Conservation (phyloP, 2,797 vertebrate genomes). For the Lacerta agilis region DNA sequence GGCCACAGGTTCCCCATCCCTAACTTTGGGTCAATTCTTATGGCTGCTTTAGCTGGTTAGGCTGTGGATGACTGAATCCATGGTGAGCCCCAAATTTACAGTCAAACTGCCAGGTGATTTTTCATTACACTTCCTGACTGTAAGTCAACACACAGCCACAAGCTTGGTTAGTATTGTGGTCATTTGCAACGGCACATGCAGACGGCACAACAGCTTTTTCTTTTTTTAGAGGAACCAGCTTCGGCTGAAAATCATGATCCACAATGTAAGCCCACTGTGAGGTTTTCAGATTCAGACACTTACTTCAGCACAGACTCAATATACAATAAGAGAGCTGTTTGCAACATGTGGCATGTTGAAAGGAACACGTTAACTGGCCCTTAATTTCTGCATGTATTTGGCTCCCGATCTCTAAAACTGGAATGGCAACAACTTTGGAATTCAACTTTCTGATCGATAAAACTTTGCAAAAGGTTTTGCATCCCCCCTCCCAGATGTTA, state of each 20-base stretch:
- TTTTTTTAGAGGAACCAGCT: neutral
- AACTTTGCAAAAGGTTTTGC: constrained; percentile 30
- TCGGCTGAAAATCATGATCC: neutral
- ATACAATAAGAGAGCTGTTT: neutral
- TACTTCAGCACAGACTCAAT: neutral
- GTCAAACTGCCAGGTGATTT: neutral
- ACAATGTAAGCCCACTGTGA: neutral
- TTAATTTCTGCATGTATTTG: constrained; percentile 41
- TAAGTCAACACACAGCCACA: neutral
- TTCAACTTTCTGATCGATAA: neutral
- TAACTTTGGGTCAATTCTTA: neutral
- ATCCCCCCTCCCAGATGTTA: neutral
- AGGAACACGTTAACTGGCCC: constrained; percentile 12
- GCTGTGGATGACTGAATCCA: neutral
- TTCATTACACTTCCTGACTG: neutral
- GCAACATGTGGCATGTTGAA: constrained; percentile 8
- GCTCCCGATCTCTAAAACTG: constrained; percentile 8
- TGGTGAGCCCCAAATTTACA: neutral
- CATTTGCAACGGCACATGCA: neutral
- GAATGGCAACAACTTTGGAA: neutral
- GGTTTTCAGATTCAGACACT: neutral
- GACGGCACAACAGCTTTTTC: neutral
- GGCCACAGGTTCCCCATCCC: too few species aligned
- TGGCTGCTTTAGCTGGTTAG: neutral
- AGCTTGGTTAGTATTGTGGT: neutral